Base-by-base conservation (phyloP, 1,140 invertebrate genomes). In the Drosophila nasuta region DNA sequence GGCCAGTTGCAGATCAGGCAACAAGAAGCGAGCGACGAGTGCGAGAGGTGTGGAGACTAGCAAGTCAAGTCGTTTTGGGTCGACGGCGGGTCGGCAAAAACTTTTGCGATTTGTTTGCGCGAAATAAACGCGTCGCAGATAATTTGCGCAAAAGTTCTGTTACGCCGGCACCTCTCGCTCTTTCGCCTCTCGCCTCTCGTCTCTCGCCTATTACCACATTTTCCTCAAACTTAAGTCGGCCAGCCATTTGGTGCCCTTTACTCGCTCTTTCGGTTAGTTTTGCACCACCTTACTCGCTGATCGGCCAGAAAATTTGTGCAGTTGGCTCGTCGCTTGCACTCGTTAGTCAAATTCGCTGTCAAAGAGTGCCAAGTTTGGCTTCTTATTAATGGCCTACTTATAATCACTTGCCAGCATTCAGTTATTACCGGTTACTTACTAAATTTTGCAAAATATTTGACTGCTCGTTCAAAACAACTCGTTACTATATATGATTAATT, bases 121-220 rank as follows among this genome's bases (percentile, higher is more conserved):
- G 85, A 83, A 88, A 88, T 88, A 88, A 88, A 88, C 85, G 83
- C 85, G 77, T 81, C 83, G 85, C 83, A 88, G 85, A 88, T 88
- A 88, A 88, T 88, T 88, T 88, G 83, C 77, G 85, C 83, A 89
- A 88, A 89, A 80, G 60, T 82, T 82, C 48, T 46, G 52, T 69
- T 51, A 43, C 71, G 30, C 51, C 10, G 45, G 28, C 13, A 43
- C 20, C 20, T 25, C 20, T 25, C 20, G 20, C 20, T 25, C 20
- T 25, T 25, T 3, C 20, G 20, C 20, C 20, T 25, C 20, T 25
- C 20, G 20, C 3, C 20, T 25, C 20, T 25, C 20, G 20, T 25
- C 20, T 43, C 15, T 49, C 10, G 59, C 45, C 45, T 35, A 41
- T 63, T 52, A 52, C 60, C 60, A 51, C 48, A 63, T 52, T 64